phyloP scores from a whole-genome alignment of 53 echinoderm and acorn worm species.

The Temnopleurus reevesii region DNA sequence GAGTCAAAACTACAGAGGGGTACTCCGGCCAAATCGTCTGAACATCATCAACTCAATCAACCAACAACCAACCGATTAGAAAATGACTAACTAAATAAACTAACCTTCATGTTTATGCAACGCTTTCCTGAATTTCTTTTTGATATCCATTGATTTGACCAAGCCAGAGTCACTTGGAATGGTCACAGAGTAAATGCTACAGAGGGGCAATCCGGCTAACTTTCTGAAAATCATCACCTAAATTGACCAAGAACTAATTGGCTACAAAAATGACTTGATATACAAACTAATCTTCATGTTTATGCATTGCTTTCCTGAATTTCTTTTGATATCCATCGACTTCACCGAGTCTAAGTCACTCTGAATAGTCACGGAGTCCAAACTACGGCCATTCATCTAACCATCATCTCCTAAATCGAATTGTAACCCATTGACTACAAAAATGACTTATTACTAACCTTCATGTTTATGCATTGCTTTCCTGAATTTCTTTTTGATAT shows the following conservation, averaged over 20 bases:
- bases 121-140: too few relatives aligned
- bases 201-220: conserved; percentile 88
- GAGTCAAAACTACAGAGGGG: conserved; percentile 78
- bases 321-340: conserved; percentile 64
- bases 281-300: neutral
- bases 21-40: conserved; percentile 89
- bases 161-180: conserved; percentile 91
- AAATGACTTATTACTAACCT: too few relatives aligned
- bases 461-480: conserved; percentile 61
- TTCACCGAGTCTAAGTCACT: conserved; percentile 92
- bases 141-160: conserved; percentile 75
- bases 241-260: too few relatives aligned
- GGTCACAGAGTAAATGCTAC: conserved; percentile 80
- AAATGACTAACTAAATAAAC: too few relatives aligned
- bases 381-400: conserved; percentile 84
- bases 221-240: conserved; percentile 92
- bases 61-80: too few relatives aligned
- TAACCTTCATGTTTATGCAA: too few relatives aligned
- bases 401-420: too few relatives aligned
- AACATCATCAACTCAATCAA: conserved; percentile 91
- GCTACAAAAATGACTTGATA: too few relatives aligned
- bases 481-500: conserved; percentile 72
- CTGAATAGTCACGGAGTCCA: conserved; percentile 74
- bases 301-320: conserved; percentile 62
- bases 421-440: too few relatives aligned